Base-by-base conservation (phyloP, 2,113 vertebrate species). In the Picathartes gymnocephalus region DNA sequence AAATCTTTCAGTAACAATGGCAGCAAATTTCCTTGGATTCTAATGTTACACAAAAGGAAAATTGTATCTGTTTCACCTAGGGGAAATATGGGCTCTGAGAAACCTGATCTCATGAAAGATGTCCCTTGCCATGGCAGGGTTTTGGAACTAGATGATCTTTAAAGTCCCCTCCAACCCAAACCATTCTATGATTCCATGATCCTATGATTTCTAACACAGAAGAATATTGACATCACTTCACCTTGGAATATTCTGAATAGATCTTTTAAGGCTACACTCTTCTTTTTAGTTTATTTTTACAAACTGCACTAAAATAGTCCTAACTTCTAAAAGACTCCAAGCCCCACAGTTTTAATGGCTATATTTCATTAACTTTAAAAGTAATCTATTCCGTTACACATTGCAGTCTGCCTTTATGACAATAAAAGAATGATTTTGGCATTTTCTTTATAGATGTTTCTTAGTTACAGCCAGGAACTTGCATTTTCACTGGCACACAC, bases 91-190 rank as follows among this genome's bases (percentile, higher is more conserved):
- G 30, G 17, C 4, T 54, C 47, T 48, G 62, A 82, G 47, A 76
- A 69, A 48, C 10, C 7, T 37, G 10, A 5, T 28, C 12, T 69
- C 0, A 0, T 56, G 40, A 37, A 76, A 42, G 35, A 48, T 48
- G n/a, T 31, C 8, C 21, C 8, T 31, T 14, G 4, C 14, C 4
- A 40, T 18, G 39, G 28, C 17, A 74, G 16, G 2, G 24, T 45
- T 74, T 74, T 66, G n/a, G 20, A 60, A 22, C 45, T 6, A 60
- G 30, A 40, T 15, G 16, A 60, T 25, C 14, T 68, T 40, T 53
- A 19, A 44, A 27, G 24, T 23, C 30, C 20, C 25, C 15, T 68
- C 47, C n/a, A 61, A 54, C 5, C 11, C 8, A 33, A 78, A 72
- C 5, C 23, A 42, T 30, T 53, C 14, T 18, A 56, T 15, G 15